These are phyloP conservation scores for Stichopus chloronotus DNA, from an alignment of 35 echinoderm and acorn worm species.

Conservation along the genomic window DNA sequence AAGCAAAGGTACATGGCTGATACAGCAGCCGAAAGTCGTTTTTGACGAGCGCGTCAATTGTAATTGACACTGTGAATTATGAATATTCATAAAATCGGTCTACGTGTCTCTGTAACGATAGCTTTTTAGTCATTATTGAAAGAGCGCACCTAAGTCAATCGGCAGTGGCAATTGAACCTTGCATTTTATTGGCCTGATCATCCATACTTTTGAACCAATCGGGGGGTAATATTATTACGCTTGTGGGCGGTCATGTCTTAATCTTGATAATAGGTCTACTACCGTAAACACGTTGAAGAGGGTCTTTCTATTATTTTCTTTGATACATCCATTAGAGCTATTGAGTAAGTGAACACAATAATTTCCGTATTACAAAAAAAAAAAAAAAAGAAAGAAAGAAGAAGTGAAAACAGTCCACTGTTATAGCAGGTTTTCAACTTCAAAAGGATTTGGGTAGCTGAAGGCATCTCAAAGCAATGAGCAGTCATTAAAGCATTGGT, in stretches of 20 bases:
- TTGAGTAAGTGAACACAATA: slow-evolving; percentile 14
- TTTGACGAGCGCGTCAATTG: slow-evolving; percentile 31
- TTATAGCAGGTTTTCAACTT: slow-evolving; percentile 1
- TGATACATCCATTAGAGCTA: not conserved
- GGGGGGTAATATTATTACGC: slow-evolving; percentile 39
- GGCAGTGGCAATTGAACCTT: not conserved
- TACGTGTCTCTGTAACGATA: slow-evolving; percentile 22
- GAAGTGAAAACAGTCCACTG: slow-evolving; percentile 26
- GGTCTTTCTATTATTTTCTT: not conserved
- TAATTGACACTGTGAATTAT: not conserved
- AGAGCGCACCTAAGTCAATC: slow-evolving; percentile 19
- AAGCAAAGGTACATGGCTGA: not conserved
- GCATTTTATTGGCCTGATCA: slow-evolving; percentile 38
- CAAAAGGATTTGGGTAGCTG: not conserved
- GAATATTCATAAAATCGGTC: slow-evolving; percentile 36
- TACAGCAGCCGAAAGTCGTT: not conserved
- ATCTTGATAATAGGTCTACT: slow-evolving; percentile 41
- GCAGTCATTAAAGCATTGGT: not conserved
- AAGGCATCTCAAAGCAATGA: not conserved
- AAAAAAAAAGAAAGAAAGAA: not conserved
- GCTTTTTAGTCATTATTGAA: not conserved
- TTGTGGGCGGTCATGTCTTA: slow-evolving; percentile 48
- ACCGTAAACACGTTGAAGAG: slow-evolving; percentile 22
- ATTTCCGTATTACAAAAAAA: not conserved
- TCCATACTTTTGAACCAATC: slow-evolving; percentile 53